Evolutionary conservation across 2,797 vertebrate genomes (phyloP), one percentile per base, ranked within the genome.

Genomic region (Acridotheres tristis): DNA sequence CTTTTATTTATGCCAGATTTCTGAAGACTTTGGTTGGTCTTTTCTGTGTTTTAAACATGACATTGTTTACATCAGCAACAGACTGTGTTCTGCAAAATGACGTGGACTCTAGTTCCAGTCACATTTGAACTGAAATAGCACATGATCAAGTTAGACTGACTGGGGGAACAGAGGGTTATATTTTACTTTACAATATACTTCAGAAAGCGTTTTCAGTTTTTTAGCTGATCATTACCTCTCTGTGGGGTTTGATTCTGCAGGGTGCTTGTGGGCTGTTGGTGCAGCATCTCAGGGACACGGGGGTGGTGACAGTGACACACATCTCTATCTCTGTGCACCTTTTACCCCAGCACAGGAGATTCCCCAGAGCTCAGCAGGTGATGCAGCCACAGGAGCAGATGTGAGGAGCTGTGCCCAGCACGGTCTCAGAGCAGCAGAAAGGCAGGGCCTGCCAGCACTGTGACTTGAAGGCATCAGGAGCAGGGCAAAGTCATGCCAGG

Each of bases 161-260:
- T 47, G 57, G 29, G 73, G 14, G 21, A 23, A 42, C 21, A 42
- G 23, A 73, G 29, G 9, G 8, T 16, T 48, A 8, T n/a, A 22
- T 57, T 54, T 8, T 8, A 21, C 36, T 53, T 67, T 32, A 12
- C 14, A 36, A 19, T 20, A 36, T 4, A 7, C 3, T 73, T 77
- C 17, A 45, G 21, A 48, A 48, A 32, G 2, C n/a, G 78, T 74
- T 76, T 77, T 53, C 29, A 50, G 0, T 65, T 43, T 29, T 50
- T 14, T 48, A 17, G 13, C 19, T 68, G 26, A 27, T n/a, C 38
- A 10, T 10, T 67, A 1, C 59, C 71, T 82, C 13, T 63, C 15
- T 25, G 3, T 0, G 0, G 40, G 32, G 15, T 15, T 34, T 29
- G n/a, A 18, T 29, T 68, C 51, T 66, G 9, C 26, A 15, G 40